A percentile compares a stretch with the other conserved stretches of the same genome.
Conservation (phyloP, 2,113 vertebrate genomes). For the Tupaia chinensis region DNA sequence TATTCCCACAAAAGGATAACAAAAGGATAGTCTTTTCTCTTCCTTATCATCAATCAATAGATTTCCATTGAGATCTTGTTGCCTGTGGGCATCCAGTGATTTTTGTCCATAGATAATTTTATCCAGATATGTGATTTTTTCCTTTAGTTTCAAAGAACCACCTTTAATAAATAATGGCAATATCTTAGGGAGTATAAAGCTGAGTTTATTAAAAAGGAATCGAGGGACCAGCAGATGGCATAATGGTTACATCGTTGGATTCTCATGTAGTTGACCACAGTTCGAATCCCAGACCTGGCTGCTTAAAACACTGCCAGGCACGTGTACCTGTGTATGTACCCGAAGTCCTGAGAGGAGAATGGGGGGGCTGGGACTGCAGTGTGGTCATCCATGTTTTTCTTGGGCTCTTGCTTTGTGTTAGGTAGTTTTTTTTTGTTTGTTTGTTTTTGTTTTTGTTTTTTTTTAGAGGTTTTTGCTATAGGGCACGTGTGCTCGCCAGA, state of each 20-base stretch:
- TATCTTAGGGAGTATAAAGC: not conserved
- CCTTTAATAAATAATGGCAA: not conserved
- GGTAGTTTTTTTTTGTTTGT: not conserved
- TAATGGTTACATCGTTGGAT: too few species aligned
- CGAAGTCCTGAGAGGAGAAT: too few species aligned
- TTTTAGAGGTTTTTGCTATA: too few species aligned
- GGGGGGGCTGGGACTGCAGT: too few species aligned
- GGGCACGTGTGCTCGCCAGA: too few species aligned
- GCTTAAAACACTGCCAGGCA: too few species aligned
- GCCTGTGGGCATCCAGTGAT: not conserved
- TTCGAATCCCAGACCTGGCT: too few species aligned
- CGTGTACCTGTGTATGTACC: too few species aligned
- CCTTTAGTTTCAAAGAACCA: not conserved
- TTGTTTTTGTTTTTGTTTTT: not conserved
- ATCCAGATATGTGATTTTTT: constrained; percentile 8
- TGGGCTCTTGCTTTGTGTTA: not conserved
- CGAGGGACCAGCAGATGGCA: not conserved
- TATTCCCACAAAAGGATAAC: not conserved
- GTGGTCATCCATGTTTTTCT: not conserved
- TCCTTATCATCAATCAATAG: not conserved
- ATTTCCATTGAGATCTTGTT: not conserved
- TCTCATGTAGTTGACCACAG: too few species aligned
- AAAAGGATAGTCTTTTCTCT: not conserved
- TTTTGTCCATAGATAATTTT: constrained; percentile 39
- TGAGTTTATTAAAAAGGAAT: constrained; percentile 12